These are phyloP conservation scores for Neogobius melanostomus DNA, from an alignment of 2,113 vertebrate species.

Conservation along the genomic window DNA sequence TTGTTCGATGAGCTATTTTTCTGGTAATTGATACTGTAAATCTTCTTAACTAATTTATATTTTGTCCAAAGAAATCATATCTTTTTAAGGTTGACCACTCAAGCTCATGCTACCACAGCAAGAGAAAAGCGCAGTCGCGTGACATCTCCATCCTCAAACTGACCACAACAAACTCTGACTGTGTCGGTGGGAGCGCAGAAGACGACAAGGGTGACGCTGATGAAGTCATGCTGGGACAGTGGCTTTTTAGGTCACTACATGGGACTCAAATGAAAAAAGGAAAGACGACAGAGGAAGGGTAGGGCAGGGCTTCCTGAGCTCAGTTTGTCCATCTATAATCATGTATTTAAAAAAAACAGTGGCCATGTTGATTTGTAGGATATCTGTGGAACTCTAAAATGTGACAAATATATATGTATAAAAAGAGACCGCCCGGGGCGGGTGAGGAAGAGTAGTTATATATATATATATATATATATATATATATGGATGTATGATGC, in stretches of 20 bases:
- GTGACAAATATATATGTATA: too few species aligned
- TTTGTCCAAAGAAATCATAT: too few species aligned
- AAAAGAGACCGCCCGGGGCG: too few species aligned
- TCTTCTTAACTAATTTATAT: not conserved
- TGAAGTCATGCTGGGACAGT: constrained; percentile 32
- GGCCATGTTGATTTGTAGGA: too few species aligned
- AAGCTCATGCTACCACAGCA: not conserved
- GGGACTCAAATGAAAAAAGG: constrained; percentile 12
- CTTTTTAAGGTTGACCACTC: too few species aligned
- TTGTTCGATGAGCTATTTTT: too few species aligned
- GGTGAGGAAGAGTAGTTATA: too few species aligned
- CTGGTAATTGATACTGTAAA: not conserved
- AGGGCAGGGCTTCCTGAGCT: constrained; percentile 5
- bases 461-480: too few species aligned
- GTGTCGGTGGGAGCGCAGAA: constrained; percentile 11
- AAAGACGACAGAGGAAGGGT: constrained; percentile 7
- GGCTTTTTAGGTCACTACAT: constrained; percentile 52
- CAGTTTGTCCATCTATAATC: not conserved
- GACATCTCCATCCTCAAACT: constrained; percentile 15
- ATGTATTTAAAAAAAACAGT: constrained; percentile 31
- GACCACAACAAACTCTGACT: constrained; percentile 26
- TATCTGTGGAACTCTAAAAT: too few species aligned
- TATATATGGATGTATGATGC: too few species aligned
- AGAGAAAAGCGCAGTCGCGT: constrained; percentile 32
- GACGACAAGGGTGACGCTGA: not conserved